These are phyloP conservation scores for Gyrodactylus salaris DNA, from an alignment of 1,140 invertebrate genomes.

Conservation along the genomic window DNA sequence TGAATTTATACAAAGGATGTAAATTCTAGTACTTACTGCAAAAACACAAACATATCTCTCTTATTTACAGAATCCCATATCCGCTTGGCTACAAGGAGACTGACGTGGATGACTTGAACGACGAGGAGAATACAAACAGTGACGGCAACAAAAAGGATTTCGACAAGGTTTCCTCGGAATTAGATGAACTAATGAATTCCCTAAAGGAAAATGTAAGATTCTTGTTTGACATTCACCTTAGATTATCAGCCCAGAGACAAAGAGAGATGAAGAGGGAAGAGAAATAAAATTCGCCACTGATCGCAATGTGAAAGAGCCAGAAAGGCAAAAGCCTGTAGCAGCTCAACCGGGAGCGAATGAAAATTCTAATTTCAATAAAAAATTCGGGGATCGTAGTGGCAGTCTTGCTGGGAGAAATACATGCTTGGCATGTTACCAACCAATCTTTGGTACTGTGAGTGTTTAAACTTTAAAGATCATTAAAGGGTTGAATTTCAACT, in stretches of 20 bases:
- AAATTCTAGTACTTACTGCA: no score
- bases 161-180: neutral
- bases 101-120: neutral
- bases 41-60: neutral
- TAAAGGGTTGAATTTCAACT: no score
- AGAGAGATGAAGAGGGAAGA: no score
- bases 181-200: neutral
- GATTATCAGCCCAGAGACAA: no score
- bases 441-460: neutral
- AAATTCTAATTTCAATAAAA: neutral
- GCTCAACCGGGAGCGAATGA: no score
- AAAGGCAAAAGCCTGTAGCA: no score
- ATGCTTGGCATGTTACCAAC: neutral
- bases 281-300: no score
- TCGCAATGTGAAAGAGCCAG: no score
- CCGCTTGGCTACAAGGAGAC: neutral
- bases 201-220: neutral
- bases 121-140: neutral
- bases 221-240: no score
- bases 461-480: no score
- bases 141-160: neutral
- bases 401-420: neutral
- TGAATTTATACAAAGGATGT: no score
- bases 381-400: no score
- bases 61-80: neutral